These are phyloP conservation scores for Ammodytes marinus DNA, from an alignment of 2,113 vertebrate genomes.

Conservation along the genomic window DNA sequence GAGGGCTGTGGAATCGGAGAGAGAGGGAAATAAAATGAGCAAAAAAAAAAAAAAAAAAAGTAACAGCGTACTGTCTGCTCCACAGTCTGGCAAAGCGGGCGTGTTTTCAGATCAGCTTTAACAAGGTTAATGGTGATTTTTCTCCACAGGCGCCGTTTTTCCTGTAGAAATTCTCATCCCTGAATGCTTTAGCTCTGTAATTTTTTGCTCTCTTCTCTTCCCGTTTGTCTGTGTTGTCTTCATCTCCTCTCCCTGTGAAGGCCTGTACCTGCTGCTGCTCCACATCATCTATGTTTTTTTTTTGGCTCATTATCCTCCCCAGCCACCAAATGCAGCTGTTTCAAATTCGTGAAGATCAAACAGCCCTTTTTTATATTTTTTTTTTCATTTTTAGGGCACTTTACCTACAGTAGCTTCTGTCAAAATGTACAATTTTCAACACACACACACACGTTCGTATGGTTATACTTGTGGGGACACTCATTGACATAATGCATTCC, in stretches of 20 bases:
- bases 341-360: constrained; percentile 64
- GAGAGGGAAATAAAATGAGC: constrained; percentile 54
- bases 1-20: constrained; percentile 79
- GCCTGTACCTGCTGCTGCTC: constrained; percentile 53
- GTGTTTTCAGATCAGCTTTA: constrained; percentile 77
- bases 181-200: constrained; percentile 40
- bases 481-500: too few species aligned
- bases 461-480: too few species aligned
- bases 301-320: constrained; percentile 60
- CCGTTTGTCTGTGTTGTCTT: constrained; percentile 35
- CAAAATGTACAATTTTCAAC: constrained; percentile 12
- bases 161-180: constrained; percentile 61
- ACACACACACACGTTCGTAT: too few species aligned
- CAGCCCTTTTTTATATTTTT: neutral
- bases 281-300: constrained; percentile 47
- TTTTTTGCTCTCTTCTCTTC: constrained; percentile 27
- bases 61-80: constrained; percentile 71
- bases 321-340: constrained; percentile 66
- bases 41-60: constrained; percentile 81
- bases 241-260: constrained; percentile 27
- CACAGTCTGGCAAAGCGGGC: constrained; percentile 77
- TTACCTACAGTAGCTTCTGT: constrained; percentile 34
- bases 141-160: constrained; percentile 66
- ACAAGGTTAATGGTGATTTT: constrained; percentile 82
- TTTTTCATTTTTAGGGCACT: constrained; percentile 23